Conservation (phyloP, 1,140 invertebrate species). For the Apis dorsata region DNA sequence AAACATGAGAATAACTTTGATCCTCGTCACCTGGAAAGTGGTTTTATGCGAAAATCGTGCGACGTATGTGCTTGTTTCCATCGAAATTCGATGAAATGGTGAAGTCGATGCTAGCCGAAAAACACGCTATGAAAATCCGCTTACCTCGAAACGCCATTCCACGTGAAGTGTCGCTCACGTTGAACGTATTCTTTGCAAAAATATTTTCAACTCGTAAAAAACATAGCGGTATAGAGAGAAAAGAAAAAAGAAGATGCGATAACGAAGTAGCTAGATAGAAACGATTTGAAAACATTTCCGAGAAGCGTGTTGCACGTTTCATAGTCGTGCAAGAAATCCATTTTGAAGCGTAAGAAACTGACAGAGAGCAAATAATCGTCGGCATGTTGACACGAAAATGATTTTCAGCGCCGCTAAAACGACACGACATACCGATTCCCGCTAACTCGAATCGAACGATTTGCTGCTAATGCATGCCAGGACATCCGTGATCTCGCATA, state of each 20-base stretch:
- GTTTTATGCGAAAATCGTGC: conserved; percentile 11
- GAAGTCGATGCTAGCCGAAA: conserved; percentile 22
- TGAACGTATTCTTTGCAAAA: conserved; percentile 37
- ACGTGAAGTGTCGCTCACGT: conserved; percentile 15
- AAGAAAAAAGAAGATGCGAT: conserved; percentile 18
- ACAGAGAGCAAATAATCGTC: conserved; percentile 12
- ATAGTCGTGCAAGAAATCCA: not conserved
- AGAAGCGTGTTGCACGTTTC: conserved; percentile 8
- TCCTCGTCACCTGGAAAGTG: conserved; percentile 14
- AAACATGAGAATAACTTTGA: conserved; percentile 16
- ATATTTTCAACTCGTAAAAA: conserved; percentile 17
- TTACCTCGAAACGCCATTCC: conserved; percentile 41
- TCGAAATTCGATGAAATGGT: conserved; percentile 57
- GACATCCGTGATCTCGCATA: conserved; percentile 72
- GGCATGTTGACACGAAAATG: conserved; percentile 27
- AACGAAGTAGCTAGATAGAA: conserved; percentile 46
- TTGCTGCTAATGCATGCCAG: conserved; percentile 35
- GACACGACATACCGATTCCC: not conserved
- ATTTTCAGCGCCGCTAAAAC: not conserved
- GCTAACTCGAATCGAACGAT: conserved; percentile 28
- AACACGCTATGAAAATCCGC: conserved; percentile 53
- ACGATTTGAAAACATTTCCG: conserved; percentile 10
- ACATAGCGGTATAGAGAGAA: not conserved
- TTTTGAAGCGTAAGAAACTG: not conserved
- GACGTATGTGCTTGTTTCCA: conserved; percentile 26